phyloP scores from a whole-genome alignment of 2,113 vertebrate genomes.

The Eidolon helvum region DNA sequence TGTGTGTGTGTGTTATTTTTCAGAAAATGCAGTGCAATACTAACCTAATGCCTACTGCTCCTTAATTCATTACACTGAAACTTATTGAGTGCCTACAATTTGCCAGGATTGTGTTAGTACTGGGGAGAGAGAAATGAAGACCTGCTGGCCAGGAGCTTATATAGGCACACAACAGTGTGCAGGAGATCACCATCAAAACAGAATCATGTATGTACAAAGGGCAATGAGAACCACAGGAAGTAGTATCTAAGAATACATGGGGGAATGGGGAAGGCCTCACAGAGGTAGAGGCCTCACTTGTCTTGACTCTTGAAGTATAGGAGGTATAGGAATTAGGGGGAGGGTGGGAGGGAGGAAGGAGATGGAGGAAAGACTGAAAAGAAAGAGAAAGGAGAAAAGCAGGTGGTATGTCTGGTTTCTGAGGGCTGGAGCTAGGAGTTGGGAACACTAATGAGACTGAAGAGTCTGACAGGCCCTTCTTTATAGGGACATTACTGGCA shows the following conservation, averaged over 20 bases:
- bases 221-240: not conserved
- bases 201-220: not conserved
- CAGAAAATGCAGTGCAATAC: not conserved
- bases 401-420: not conserved
- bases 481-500: not conserved
- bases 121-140: not conserved
- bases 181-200: too few relatives aligned
- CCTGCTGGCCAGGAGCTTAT: not conserved
- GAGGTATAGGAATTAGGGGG: not conserved
- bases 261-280: not conserved
- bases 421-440: not conserved
- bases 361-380: not conserved
- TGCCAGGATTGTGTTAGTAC: not conserved
- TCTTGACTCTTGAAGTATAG: not conserved
- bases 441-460: not conserved
- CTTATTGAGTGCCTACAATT: not conserved
- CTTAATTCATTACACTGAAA: not conserved
- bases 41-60: not conserved
- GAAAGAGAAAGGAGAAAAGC: not conserved
- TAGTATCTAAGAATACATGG: not conserved
- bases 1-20: too few relatives aligned
- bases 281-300: not conserved
- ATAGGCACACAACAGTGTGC: not conserved
- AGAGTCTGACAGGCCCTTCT: not conserved
- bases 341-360: not conserved